Evolutionary conservation across 2,797 vertebrate genomes (phyloP).

Genomic region (Lagocephalus sceleratus): DNA sequence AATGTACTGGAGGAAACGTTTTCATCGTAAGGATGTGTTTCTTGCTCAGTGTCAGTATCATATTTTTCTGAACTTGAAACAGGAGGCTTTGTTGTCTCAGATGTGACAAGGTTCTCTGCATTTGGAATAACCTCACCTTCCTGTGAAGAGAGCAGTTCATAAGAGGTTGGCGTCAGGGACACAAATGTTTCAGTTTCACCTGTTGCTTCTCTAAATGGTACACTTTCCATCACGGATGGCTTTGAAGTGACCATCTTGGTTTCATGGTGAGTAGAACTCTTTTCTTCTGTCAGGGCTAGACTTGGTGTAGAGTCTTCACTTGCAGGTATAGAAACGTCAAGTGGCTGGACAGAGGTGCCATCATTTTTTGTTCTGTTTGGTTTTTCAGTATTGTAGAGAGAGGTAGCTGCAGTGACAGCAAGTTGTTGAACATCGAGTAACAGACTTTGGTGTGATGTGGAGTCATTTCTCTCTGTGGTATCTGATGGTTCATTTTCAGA

Average conservation of each 20-base stretch:
- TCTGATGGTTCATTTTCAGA: constrained; percentile 15
- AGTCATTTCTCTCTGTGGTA: background rate
- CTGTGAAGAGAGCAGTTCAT: constrained; percentile 36
- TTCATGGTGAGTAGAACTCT: constrained; percentile 19
- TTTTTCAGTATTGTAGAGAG: constrained; percentile 36
- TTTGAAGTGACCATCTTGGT: constrained; percentile 17
- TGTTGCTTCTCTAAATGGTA: constrained; percentile 57
- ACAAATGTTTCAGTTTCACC: constrained; percentile 56
- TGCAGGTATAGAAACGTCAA: background rate
- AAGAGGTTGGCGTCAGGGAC: constrained; percentile 38
- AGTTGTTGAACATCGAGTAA: constrained; percentile 9
- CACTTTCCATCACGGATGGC: constrained; percentile 13
- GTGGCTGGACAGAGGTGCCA: constrained; percentile 8
- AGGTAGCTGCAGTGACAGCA: constrained; percentile 17
- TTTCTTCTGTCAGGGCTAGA: constrained; percentile 10
- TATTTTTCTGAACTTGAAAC: constrained; percentile 15
- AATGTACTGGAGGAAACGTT: constrained; percentile 8
- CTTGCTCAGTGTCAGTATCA: constrained; percentile 22
- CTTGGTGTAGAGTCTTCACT: constrained; percentile 26
- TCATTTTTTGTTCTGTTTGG: constrained; percentile 16
- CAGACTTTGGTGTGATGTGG: constrained; percentile 1
- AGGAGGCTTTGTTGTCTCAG: constrained; percentile 23
- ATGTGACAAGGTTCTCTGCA: constrained; percentile 10
- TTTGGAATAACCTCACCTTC: constrained; percentile 18
- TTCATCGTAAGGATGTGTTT: constrained; percentile 21